Percentiles rank a stretch among this genome's conserved stretches.
Evolutionary conservation across 2,113 vertebrate genomes (phyloP).

Genomic region (Psittacara wagleri): DNA sequence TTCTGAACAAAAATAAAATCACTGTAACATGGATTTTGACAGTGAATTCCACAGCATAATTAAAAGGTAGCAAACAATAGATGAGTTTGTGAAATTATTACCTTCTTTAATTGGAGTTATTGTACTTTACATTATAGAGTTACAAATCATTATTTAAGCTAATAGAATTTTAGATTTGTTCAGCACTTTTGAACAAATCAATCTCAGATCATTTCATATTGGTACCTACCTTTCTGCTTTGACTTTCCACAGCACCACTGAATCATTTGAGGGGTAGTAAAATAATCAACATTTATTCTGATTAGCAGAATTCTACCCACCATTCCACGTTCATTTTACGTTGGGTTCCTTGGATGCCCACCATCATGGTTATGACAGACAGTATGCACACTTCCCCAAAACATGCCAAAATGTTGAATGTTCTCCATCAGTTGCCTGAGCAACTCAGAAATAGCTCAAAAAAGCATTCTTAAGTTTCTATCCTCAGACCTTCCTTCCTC

Average conservation of each 20-base stretch:
- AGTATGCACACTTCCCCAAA: neutral
- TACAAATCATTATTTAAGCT: neutral
- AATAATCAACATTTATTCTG: neutral
- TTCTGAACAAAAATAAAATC: neutral
- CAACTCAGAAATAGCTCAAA: neutral
- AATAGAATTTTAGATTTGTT: neutral
- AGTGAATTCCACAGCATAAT: neutral
- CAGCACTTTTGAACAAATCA: neutral
- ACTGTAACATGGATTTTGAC: neutral
- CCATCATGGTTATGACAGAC: neutral
- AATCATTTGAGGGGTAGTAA: neutral
- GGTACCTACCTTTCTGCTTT: constrained; percentile 6
- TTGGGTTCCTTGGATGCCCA: neutral
- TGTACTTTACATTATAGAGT: neutral
- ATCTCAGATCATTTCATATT: neutral
- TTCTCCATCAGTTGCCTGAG: neutral
- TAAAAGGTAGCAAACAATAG: neutral
- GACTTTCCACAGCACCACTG: constrained; percentile 32
- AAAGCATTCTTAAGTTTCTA: neutral
- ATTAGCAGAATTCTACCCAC: neutral
- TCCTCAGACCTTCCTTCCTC: neutral
- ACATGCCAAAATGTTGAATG: neutral
- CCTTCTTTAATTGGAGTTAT: neutral
- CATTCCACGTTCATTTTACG: neutral
- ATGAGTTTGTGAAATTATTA: neutral